phyloP scores from a whole-genome alignment of 1,140 invertebrate genomes.

The Nephotettix cincticeps region DNA sequence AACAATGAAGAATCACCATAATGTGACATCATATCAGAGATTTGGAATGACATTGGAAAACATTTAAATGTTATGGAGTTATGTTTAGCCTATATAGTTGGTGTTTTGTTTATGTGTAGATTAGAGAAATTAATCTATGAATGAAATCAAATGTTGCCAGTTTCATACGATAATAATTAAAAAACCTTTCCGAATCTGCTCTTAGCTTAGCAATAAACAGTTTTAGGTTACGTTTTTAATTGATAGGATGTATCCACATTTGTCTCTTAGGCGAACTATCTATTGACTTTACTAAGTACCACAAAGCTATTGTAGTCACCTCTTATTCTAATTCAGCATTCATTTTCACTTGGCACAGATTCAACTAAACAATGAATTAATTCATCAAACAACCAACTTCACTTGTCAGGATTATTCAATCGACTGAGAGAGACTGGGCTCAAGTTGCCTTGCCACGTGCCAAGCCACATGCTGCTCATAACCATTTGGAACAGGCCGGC shows the following conservation, averaged over 20 bases:
- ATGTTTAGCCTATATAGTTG: background rate
- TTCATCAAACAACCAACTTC: background rate
- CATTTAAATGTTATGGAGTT: background rate
- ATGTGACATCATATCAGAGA: background rate
- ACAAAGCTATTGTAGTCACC: background rate
- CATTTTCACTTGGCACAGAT: too few species aligned
- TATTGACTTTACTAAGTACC: background rate
- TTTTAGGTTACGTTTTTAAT: background rate
- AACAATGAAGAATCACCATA: background rate
- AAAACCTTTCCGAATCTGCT: background rate
- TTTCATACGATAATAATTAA: background rate
- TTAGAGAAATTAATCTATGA: background rate
- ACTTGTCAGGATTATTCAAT: background rate
- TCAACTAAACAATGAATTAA: too few species aligned
- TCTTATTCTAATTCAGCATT: background rate
- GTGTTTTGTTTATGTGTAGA: background rate
- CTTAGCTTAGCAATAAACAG: background rate
- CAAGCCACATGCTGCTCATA: too few species aligned
- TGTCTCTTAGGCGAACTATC: background rate
- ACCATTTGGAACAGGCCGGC: too few species aligned
- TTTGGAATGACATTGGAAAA: slow-evolving; percentile 7
- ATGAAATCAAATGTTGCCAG: background rate
- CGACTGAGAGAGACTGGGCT: background rate
- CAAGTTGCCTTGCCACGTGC: background rate
- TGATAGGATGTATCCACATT: slow-evolving; percentile 7